Conservation (phyloP, 2,888 invertebrate genomes). For the Eristalinus aeneus region DNA sequence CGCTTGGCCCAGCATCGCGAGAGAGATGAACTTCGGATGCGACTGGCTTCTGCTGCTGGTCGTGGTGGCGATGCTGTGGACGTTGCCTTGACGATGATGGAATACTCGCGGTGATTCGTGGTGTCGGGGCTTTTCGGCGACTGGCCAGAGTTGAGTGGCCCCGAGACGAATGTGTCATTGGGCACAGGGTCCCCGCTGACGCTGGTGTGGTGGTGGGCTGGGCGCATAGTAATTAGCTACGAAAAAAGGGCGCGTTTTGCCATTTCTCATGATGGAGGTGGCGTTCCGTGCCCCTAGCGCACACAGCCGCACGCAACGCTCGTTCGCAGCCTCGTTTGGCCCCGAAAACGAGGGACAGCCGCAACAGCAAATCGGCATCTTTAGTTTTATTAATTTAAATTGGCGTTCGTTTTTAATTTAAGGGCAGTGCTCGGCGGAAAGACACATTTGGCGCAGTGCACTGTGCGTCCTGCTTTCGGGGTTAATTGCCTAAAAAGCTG, state of each 20-base stretch:
- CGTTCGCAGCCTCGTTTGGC: slow-evolving; percentile 27
- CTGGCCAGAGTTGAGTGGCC: slow-evolving; percentile 63
- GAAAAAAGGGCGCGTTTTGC: slow-evolving; percentile 68
- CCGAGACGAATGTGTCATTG: slow-evolving; percentile 69
- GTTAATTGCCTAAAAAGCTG: slow-evolving; percentile 68
- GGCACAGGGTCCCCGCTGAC: slow-evolving; percentile 28
- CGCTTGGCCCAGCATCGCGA: slow-evolving; percentile 21
- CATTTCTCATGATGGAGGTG: slow-evolving; percentile 67
- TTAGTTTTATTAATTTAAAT: slow-evolving; percentile 70
- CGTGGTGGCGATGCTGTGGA: slow-evolving; percentile 48
- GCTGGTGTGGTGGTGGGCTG: slow-evolving; percentile 56
- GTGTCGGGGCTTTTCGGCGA: slow-evolving; percentile 64
- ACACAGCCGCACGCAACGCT: slow-evolving; percentile 8
- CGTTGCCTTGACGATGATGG: slow-evolving; percentile 67
- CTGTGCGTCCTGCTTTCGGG: slow-evolving; percentile 43
- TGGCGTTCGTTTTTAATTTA: slow-evolving; percentile 68
- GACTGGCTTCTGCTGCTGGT: slow-evolving; percentile 31
- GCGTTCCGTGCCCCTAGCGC: slow-evolving; percentile 42
- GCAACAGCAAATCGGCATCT: slow-evolving; percentile 51
- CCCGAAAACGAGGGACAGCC: slow-evolving; percentile 16
- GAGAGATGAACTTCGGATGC: slow-evolving; percentile 21
- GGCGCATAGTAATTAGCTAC: slow-evolving; percentile 70
- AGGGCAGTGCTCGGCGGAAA: slow-evolving; percentile 20
- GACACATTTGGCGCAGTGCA: slow-evolving; percentile 8
- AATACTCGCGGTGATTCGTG: slow-evolving; percentile 63